Evolutionary conservation across 2,888 invertebrate species (phyloP).

Genomic region (Sepioteuthis lessoniana): DNA sequence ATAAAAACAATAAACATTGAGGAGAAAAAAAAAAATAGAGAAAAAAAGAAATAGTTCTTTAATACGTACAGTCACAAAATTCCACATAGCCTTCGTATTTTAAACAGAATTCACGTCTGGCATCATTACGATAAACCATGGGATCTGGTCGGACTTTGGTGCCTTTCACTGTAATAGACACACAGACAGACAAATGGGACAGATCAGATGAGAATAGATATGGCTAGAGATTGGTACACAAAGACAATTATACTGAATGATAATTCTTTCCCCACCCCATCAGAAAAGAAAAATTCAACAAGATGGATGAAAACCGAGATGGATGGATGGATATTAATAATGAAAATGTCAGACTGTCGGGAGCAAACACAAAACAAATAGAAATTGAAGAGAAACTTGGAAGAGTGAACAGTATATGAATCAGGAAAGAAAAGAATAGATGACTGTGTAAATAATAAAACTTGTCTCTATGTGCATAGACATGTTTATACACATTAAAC

Average conservation of each 20-base stretch:
- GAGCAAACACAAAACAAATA: not conserved
- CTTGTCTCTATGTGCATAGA: no score
- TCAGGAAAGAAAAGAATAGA: no score
- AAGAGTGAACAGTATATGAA: no score
- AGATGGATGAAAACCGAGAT: not conserved
- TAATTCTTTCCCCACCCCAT: no score
- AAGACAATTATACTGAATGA: not conserved
- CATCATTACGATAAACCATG: constrained; percentile 73
- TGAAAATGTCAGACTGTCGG: not conserved
- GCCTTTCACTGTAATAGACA: constrained; percentile 66
- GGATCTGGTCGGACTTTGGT: constrained; percentile 73
- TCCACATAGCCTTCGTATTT: constrained; percentile 76
- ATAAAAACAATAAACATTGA: not conserved
- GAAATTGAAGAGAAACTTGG: no score
- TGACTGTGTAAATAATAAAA: no score
- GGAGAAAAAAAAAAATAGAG: not conserved
- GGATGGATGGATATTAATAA: not conserved
- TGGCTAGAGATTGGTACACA: not conserved
- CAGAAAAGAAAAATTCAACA: not conserved
- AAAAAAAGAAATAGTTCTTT: not conserved
- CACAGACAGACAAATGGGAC: constrained; percentile 35
- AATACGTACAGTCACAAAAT: constrained; percentile 74
- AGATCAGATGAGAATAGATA: not conserved
- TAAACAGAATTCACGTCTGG: constrained; percentile 75
- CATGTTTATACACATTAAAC: no score